Evolutionary conservation across 2,888 invertebrate species (phyloP).

Genomic region (Papilio gigon): DNA sequence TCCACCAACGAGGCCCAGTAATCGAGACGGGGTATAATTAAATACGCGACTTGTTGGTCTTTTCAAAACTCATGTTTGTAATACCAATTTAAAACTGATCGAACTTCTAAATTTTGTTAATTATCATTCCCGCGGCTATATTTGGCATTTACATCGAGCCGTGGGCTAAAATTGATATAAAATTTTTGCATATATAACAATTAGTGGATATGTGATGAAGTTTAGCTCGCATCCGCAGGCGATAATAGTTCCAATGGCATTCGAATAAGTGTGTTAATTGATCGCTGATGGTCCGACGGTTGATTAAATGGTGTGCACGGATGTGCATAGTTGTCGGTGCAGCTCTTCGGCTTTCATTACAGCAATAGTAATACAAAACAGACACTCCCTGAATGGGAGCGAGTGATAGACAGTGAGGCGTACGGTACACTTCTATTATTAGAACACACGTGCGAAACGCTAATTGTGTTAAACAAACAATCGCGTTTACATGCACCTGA

Average conservation of each 20-base stretch:
- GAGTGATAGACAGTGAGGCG: conserved; percentile 75
- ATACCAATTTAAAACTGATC: conserved; percentile 43
- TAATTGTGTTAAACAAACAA: conserved; percentile 80
- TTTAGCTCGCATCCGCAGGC: neutral
- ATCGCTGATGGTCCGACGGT: neutral
- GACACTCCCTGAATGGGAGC: conserved; percentile 64
- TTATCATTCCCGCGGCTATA: conserved; percentile 42
- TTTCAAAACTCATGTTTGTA: conserved; percentile 36
- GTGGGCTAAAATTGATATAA: conserved; percentile 38
- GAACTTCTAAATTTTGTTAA: conserved; percentile 42
- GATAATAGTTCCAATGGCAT: conserved; percentile 24
- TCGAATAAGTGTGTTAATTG: conserved; percentile 22
- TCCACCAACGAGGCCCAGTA: conserved; percentile 63
- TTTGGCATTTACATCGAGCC: conserved; percentile 42
- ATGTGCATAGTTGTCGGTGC: conserved; percentile 46
- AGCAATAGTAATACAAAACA: conserved; percentile 64
- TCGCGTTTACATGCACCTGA: conserved; percentile 66
- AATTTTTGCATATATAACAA: conserved; percentile 34
- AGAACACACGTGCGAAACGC: conserved; percentile 75
- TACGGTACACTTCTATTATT: conserved; percentile 67
- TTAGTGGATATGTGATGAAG: conserved; percentile 27
- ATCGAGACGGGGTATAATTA: conserved; percentile 60
- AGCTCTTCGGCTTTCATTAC: conserved; percentile 57
- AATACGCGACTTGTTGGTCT: conserved; percentile 44
- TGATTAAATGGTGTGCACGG: conserved; percentile 34